phyloP scores from a whole-genome alignment of 2,888 invertebrate species.

The Lepidocyrtoides sp. region DNA sequence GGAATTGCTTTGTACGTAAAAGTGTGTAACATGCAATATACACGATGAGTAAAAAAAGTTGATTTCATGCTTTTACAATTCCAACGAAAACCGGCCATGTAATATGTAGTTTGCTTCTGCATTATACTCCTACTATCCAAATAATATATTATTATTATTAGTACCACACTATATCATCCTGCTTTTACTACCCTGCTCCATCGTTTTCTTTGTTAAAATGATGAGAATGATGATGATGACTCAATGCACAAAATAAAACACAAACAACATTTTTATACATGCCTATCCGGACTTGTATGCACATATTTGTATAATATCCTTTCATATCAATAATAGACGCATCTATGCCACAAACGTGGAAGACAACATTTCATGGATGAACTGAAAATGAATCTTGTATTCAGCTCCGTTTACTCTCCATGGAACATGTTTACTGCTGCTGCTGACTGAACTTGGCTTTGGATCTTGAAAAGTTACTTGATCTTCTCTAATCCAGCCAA shows the following conservation, averaged over 20 bases:
- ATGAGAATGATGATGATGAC: constrained; percentile 50
- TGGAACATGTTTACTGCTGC: constrained; percentile 37
- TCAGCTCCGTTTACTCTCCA: constrained; percentile 25
- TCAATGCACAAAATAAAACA: constrained; percentile 56
- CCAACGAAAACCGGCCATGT: constrained; percentile 7
- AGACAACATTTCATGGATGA: constrained; percentile 33
- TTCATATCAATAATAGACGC: neutral
- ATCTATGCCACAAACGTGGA: neutral
- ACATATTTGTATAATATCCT: neutral
- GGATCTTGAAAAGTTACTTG: constrained; percentile 51
- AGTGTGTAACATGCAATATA: neutral
- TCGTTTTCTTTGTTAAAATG: constrained; percentile 44
- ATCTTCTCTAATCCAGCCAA: constrained; percentile 23
- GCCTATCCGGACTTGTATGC: neutral
- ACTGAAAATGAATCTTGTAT: neutral
- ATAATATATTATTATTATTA: neutral
- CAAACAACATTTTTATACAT: constrained; percentile 46
- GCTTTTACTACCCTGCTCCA: constrained; percentile 31
- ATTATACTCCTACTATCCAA: neutral
- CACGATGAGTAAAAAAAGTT: neutral
- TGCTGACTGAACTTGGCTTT: constrained; percentile 55
- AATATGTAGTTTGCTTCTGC: too few relatives aligned
- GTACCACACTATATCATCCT: neutral
- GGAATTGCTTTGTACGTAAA: neutral
- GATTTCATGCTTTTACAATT: neutral